Evolutionary conservation across 2,888 invertebrate genomes (phyloP), one percentile per base, ranked within the genome.

Genomic region (Ornithoptera alexandrae): DNA sequence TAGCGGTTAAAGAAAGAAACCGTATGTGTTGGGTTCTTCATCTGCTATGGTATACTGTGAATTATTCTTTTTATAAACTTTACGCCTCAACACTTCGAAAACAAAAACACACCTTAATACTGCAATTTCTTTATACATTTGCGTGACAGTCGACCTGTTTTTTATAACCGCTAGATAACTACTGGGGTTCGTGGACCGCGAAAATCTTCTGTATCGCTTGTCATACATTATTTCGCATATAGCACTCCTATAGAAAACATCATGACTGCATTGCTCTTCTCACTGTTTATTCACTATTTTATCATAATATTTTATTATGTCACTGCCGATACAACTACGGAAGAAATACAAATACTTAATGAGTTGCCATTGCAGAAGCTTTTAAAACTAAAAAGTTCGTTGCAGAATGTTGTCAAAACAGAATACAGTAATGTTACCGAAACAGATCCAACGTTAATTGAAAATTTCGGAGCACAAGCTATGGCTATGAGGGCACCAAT

Each of bases 351-450:
- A 76, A 93, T 93, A 67, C 88, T 97, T 50, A 95, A 95, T 79
- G 95, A 96, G 79, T 82, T 97, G 65, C 95, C 96, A 3, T 77
- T 97, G 71, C 93, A 95, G 4, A 95, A 95, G 76, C 87, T 97
- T 39, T 85, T 97, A n/a, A 89, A 93, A 71, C 87, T 97, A 2
- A 94, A 88, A 85, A 90, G 76, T 78, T 94, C 81, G 73, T 74
- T 93, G 1, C 85, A 87, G 77, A 87, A 88, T 1, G 82, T 81
- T 0, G 79, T 83, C 4, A 78, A 81, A 1, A 68, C 79, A 4
- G 81, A 79, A 53, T 86, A 84, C 62, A 79, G 81, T 4, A 91
- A 91, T 72, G 74, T 79, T 0, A 87, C 87, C 8, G 73, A 74
- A 0, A 75, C 81, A 2, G 79, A 83, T 20, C 83, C 87, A 2